Conservation (phyloP, 2,113 vertebrate species). For the Cromileptes altivelis region DNA sequence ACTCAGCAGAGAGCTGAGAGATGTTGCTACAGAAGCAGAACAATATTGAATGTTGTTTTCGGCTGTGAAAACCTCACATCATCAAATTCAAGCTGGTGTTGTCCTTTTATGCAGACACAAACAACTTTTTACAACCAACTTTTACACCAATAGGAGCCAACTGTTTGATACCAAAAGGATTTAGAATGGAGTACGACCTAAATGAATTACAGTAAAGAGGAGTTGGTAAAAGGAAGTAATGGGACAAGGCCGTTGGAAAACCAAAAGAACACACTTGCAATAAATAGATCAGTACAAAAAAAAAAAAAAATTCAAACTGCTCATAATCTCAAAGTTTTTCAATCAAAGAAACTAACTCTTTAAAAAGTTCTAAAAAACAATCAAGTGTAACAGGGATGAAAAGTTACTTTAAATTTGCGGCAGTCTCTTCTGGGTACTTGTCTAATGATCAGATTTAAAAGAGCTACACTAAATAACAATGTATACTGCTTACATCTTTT, state of each 20-base stretch:
- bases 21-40: neutral
- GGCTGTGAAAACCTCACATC: neutral
- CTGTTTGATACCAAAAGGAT: neutral
- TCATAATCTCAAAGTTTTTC: constrained; percentile 14
- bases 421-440: constrained; percentile 11
- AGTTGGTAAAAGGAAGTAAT: neutral
- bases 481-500: neutral
- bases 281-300: constrained; percentile 46
- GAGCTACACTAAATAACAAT: constrained; percentile 12
- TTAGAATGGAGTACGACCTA: neutral
- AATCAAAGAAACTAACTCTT: constrained; percentile 23
- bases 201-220: neutral
- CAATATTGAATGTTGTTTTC: neutral
- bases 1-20: neutral
- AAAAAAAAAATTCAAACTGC: constrained; percentile 22
- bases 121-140: neutral
- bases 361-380: constrained; percentile 20
- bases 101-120: neutral
- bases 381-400: constrained; percentile 19
- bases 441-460: constrained; percentile 27
- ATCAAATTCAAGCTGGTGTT: neutral
- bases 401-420: neutral
- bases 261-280: constrained; percentile 34
- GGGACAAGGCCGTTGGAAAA: constrained; percentile 15
- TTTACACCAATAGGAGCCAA: neutral